Base-by-base conservation (phyloP, 1,140 invertebrate genomes). In the Heliothis subflexa region DNA sequence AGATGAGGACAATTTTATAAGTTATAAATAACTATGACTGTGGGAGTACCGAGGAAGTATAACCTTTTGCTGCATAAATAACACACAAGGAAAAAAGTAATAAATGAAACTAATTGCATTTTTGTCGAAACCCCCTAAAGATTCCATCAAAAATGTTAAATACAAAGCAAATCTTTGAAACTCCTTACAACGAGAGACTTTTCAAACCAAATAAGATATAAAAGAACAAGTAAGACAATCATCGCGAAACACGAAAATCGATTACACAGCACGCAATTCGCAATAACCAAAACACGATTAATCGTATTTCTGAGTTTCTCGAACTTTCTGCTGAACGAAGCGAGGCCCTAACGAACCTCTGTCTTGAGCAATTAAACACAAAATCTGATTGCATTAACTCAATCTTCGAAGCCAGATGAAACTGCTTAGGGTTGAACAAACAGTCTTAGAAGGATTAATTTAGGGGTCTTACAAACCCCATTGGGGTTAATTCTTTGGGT, bases 331-430 rank as follows among this genome's bases (percentile, higher is more conserved):
- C 40, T 21, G 62, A 49, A 28, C 54, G 47, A n/a, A 57, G 10
- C 49, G 33, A 28, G 21, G 28, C 52, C 47, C 61, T 54, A 76
- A 54, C 61, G 59, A 76, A 64, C 61, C 59, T 76, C 57, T 50
- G 61, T 40, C 73, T 28, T 28, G 25, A 66, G 73, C 61, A 64
- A 76, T 76, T 64, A 33, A 76, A 76, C 9, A 54, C 25, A 62
- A 64, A 40, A 76, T 64, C 73, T 76, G 73, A 76, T 76, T 76
- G 73, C 73, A 64, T 66, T 33, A 76, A 76, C 57, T 66, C 73
- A 64, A 76, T 76, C 73, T 76, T 76, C 73, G n/a, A 12, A 50
- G 25, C 14, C 5, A 76, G 73, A 66, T 66, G 47, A 74, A 74
- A 74, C 71, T 74, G 4, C 71, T 74, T 18, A 45, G 47, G 61